These are phyloP conservation scores for Propithecus deckenii DNA, from an alignment of 2,797 vertebrate genomes.

Conservation along the genomic window DNA sequence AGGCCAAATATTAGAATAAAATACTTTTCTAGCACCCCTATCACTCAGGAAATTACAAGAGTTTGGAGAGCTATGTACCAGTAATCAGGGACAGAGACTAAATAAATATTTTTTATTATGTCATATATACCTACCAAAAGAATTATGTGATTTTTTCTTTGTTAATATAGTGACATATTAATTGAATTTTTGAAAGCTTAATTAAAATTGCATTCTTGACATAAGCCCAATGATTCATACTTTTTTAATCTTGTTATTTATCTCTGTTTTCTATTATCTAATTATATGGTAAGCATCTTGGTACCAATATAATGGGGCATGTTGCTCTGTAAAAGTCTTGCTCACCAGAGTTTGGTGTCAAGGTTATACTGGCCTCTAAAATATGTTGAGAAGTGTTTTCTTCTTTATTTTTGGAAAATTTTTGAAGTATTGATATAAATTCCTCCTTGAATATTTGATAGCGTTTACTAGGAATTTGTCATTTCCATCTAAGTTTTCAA, in stretches of 20 bases:
- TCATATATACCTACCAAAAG: not conserved
- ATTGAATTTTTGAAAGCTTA: not conserved
- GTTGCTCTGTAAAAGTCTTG: not conserved
- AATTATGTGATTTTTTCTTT: not conserved
- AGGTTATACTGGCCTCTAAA: not conserved
- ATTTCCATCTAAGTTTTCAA: not conserved
- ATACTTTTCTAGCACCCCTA: not conserved
- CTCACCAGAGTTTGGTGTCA: not conserved
- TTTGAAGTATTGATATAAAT: not conserved
- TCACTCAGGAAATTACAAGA: not conserved
- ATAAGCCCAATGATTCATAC: not conserved
- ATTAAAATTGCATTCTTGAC: not conserved
- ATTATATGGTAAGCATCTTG: not conserved
- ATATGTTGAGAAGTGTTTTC: no score
- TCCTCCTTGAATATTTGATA: not conserved
- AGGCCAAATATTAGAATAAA: not conserved
- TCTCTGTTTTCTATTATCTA: not conserved
- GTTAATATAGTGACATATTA: not conserved
- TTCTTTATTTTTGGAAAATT: not conserved
- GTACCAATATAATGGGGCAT: no score
- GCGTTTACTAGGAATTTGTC: not conserved
- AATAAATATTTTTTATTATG: not conserved
- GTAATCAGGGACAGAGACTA: not conserved
- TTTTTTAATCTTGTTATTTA: not conserved
- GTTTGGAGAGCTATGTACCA: not conserved